phyloP scores from a whole-genome alignment of 2,113 vertebrate genomes.

The Callospermophilus lateralis region DNA sequence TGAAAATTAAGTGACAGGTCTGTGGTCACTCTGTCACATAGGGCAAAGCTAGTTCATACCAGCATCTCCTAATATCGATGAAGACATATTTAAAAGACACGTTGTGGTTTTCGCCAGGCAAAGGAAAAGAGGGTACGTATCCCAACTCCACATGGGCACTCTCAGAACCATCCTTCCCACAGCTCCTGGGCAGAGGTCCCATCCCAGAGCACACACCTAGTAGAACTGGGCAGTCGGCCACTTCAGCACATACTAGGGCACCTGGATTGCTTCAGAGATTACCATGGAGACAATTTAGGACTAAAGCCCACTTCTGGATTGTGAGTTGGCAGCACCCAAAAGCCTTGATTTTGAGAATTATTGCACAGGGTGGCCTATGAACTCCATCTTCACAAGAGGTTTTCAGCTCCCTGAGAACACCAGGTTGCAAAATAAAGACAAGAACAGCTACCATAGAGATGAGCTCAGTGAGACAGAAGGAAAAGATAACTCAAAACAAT shows the following conservation, averaged over 20 bases:
- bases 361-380: neutral
- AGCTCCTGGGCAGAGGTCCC: no score
- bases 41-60: neutral
- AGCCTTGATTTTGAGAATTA: slow-evolving; percentile 27
- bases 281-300: neutral
- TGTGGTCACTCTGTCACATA: rapidly evolving
- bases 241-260: neutral
- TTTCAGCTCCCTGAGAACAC: neutral
- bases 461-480: neutral
- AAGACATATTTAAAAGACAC: neutral
- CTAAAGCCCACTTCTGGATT: neutral
- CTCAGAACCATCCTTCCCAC: neutral
- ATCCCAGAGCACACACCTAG: neutral
- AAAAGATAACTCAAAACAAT: neutral
- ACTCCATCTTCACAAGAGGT: neutral
- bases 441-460: neutral
- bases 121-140: neutral
- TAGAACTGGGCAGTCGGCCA: neutral
- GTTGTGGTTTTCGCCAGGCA: neutral
- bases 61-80: neutral
- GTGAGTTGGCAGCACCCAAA: neutral
- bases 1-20: neutral
- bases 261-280: neutral
- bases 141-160: neutral
- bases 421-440: neutral